Percentiles rank a stretch among this genome's conserved stretches.
These are phyloP conservation scores for Corythornis vintsioides DNA, from an alignment of 2,113 vertebrate genomes.

Conservation along the genomic window DNA sequence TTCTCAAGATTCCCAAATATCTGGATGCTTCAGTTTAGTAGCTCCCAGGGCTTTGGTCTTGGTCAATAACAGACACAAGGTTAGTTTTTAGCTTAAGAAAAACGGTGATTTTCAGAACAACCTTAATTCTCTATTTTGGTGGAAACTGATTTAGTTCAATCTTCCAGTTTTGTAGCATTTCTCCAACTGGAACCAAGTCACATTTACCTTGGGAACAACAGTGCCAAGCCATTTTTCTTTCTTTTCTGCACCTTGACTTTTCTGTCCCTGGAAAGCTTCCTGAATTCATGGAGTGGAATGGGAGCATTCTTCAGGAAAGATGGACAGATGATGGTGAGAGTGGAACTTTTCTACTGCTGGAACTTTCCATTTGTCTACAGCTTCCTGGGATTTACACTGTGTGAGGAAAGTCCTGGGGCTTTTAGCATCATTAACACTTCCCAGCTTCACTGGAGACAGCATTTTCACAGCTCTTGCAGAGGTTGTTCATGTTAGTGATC, in stretches of 20 bases:
- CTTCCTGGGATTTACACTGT: not conserved
- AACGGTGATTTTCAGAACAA: not conserved
- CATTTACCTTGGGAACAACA: slow-evolving; percentile 26
- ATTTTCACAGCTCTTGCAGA: not conserved
- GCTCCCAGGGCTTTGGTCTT: not conserved
- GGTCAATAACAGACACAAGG: not conserved
- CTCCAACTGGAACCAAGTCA: not conserved
- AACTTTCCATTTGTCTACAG: slow-evolving; percentile 24
- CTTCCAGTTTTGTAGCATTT: not conserved
- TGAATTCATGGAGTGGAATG: not conserved
- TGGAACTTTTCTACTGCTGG: not conserved
- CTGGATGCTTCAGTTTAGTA: not conserved
- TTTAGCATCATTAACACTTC: not conserved
- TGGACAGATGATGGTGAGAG: not conserved
- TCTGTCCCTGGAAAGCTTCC: not conserved
- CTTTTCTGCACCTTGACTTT: not conserved
- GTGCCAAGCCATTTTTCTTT: slow-evolving; percentile 16
- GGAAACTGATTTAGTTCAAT: not conserved
- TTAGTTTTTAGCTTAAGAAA: not conserved
- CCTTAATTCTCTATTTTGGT: not conserved
- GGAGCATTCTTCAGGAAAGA: slow-evolving; percentile 39
- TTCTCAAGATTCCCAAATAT: not conserved
- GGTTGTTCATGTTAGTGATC: not conserved
- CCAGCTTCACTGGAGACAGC: not conserved
- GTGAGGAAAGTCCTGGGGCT: not conserved